These are phyloP conservation scores for Tragelaphus oryx DNA, from an alignment of 2,797 vertebrate species.

Conservation along the genomic window DNA sequence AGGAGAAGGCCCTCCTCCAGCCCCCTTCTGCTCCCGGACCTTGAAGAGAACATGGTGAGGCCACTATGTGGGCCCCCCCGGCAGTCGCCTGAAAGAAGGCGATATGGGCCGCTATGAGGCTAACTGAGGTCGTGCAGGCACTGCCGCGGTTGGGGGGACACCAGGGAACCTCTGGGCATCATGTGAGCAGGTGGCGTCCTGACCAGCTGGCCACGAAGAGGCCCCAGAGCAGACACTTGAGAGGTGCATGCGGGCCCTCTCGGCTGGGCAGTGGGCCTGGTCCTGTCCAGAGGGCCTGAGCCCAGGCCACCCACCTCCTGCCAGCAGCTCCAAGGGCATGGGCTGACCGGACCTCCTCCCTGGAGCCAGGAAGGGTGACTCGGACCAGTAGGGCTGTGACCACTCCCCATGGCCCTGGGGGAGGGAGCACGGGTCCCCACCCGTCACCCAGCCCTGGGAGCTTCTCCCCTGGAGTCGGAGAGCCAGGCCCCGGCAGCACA, in stretches of 20 bases:
- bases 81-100: neutral
- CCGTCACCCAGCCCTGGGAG: fast-evolving
- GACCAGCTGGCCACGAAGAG: neutral
- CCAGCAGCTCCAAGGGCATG: neutral
- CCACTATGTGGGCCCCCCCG: neutral
- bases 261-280: neutral
- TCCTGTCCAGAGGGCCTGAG: neutral
- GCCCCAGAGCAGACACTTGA: too few species aligned
- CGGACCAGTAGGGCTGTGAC: neutral
- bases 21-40: neutral
- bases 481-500: neutral
- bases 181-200: neutral
- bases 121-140: fast-evolving
- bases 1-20: neutral
- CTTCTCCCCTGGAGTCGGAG: neutral
- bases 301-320: too few species aligned
- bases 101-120: fast-evolving
- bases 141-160: neutral
- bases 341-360: neutral
- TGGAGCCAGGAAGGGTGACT: too few species aligned
- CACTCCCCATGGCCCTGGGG: neutral
- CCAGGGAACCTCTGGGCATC: neutral
- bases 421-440: neutral
- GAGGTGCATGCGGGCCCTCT: fast-evolving
- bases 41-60: neutral